Conservation (phyloP, 2,797 vertebrate genomes). For the Eulemur mongoz region DNA sequence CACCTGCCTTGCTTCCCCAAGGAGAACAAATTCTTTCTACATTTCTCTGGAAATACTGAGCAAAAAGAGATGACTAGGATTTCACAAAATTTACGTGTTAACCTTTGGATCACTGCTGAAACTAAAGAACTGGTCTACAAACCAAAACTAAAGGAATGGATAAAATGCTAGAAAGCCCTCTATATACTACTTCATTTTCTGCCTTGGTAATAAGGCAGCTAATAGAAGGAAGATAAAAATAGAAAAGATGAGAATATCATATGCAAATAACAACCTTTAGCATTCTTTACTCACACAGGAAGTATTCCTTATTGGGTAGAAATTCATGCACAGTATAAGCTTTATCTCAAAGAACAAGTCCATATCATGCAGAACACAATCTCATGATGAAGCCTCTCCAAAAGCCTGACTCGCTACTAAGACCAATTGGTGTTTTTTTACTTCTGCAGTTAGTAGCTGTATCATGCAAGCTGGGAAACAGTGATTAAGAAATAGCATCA, state of each 20-base stretch:
- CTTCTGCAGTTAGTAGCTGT: constrained; percentile 65
- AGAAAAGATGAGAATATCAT: background rate
- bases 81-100: background rate
- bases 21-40: background rate
- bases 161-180: background rate
- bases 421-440: background rate
- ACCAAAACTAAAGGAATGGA: background rate
- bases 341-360: constrained; percentile 69
- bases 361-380: constrained; percentile 73
- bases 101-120: background rate
- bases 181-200: background rate
- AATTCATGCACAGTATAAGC: constrained; percentile 78
- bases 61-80: background rate
- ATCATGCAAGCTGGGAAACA: constrained; percentile 77
- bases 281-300: background rate
- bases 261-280: background rate
- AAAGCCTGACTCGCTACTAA: constrained; percentile 65
- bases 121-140: background rate
- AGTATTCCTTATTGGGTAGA: background rate
- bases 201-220: background rate
- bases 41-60: background rate
- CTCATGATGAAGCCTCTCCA: constrained; percentile 61
- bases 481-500: constrained; percentile 2
- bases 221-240: constrained; percentile 23
- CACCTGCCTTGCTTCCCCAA: background rate